These are phyloP conservation scores for Anomalospiza imberbis DNA, from an alignment of 2,797 vertebrate species.

Conservation along the genomic window DNA sequence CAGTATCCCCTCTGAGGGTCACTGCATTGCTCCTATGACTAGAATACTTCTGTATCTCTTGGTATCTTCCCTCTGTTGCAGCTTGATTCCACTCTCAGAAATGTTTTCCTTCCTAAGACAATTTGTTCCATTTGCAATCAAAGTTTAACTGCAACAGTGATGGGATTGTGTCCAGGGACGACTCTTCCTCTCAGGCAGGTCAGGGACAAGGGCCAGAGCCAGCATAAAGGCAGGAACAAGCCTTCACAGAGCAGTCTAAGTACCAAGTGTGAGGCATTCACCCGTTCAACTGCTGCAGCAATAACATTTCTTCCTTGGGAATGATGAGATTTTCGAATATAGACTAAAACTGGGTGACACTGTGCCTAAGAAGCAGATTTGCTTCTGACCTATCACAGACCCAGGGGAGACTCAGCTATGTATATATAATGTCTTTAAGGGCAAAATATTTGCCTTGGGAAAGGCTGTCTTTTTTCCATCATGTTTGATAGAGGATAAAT, in stretches of 20 bases:
- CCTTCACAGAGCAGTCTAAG: background rate
- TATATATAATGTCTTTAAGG: background rate
- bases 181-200: background rate
- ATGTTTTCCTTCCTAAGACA: background rate
- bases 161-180: background rate
- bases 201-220: background rate
- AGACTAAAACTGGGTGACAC: background rate
- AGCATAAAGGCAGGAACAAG: background rate
- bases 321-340: background rate
- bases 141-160: background rate
- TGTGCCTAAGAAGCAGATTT: background rate
- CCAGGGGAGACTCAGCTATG: background rate
- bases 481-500: background rate
- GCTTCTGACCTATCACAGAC: background rate
- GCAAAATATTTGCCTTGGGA: background rate
- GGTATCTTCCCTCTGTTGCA: background rate
- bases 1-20: background rate
- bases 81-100: background rate
- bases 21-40: background rate
- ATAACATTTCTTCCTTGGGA: background rate
- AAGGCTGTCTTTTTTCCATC: background rate
- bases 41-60: background rate
- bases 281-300: background rate
- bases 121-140: background rate
- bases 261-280: background rate